Percentiles rank a stretch among this genome's conserved stretches.
Evolutionary conservation across 2,797 vertebrate genomes (phyloP).

Genomic region (Arremon brunneinucha): DNA sequence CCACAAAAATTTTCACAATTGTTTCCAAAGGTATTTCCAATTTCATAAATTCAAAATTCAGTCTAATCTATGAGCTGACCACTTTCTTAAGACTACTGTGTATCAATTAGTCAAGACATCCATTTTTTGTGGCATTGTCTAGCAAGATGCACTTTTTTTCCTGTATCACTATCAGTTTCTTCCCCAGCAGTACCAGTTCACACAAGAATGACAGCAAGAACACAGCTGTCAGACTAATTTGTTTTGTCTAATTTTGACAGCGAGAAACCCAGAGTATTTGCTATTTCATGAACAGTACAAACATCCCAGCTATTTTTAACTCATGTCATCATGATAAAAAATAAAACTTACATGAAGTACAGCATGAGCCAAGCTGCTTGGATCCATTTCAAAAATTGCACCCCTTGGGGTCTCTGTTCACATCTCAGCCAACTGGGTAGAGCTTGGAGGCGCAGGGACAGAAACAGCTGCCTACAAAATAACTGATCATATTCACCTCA

Average conservation of each 20-base stretch:
- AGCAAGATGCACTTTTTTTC: background rate
- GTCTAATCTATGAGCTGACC: background rate
- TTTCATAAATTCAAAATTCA: background rate
- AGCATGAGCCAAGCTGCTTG: slow-evolving; percentile 3
- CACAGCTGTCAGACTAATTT: slow-evolving; percentile 16
- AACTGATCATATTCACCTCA: slow-evolving; percentile 2
- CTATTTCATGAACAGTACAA: slow-evolving; percentile 22
- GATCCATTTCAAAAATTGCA: slow-evolving; percentile 40
- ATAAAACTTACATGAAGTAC: slow-evolving; percentile 16
- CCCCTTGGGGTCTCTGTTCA: slow-evolving; percentile 26
- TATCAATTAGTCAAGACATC: background rate
- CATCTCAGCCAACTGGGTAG: background rate
- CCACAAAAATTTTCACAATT: background rate
- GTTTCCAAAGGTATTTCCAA: background rate
- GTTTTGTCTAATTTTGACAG: slow-evolving; percentile 18
- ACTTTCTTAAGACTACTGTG: background rate
- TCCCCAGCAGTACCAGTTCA: background rate
- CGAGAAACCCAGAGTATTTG: background rate
- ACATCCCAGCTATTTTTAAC: slow-evolving; percentile 46
- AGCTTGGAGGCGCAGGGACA: slow-evolving; percentile 7
- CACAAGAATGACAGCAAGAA: background rate
- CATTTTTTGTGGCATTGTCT: background rate
- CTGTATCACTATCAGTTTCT: background rate
- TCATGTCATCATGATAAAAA: slow-evolving; percentile 20
- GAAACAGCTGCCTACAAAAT: slow-evolving; percentile 26